Evolutionary conservation across 2,797 vertebrate genomes (phyloP).

Genomic region (Acipenser ruthenus): DNA sequence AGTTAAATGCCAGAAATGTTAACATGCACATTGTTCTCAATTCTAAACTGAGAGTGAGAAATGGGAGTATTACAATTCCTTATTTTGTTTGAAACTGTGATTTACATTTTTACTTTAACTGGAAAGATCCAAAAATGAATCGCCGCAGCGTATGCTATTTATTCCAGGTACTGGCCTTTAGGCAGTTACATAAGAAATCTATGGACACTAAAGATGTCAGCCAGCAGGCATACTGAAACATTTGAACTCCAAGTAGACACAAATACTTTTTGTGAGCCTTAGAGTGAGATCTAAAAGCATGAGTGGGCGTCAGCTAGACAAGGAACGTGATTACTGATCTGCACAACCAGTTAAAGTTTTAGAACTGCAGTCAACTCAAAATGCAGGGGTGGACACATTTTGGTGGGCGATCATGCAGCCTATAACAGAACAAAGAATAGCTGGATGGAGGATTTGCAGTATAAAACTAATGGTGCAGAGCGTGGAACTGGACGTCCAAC

Average conservation of each 20-base stretch:
- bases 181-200: background rate
- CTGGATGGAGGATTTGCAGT: too few species aligned
- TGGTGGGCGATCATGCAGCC: too few species aligned
- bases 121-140: background rate
- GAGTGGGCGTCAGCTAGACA: background rate
- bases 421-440: too few species aligned
- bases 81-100: too few species aligned
- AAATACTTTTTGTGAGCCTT: background rate
- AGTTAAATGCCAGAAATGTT: too few species aligned
- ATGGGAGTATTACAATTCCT: too few species aligned
- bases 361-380: background rate
- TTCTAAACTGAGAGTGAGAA: too few species aligned
- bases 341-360: background rate
- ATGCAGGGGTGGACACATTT: too few species aligned
- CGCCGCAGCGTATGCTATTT: background rate
- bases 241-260: background rate
- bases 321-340: background rate
- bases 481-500: too few species aligned
- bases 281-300: background rate
- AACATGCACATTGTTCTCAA: too few species aligned
- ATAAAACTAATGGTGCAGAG: too few species aligned
- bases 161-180: background rate
- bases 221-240: constrained; percentile 1
- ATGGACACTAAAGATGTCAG: background rate
- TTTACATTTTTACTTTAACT: background rate